A percentile compares a stretch with the other conserved stretches of the same genome.
Evolutionary conservation across 2,113 vertebrate species (phyloP).

Genomic region (Mugil cephalus): DNA sequence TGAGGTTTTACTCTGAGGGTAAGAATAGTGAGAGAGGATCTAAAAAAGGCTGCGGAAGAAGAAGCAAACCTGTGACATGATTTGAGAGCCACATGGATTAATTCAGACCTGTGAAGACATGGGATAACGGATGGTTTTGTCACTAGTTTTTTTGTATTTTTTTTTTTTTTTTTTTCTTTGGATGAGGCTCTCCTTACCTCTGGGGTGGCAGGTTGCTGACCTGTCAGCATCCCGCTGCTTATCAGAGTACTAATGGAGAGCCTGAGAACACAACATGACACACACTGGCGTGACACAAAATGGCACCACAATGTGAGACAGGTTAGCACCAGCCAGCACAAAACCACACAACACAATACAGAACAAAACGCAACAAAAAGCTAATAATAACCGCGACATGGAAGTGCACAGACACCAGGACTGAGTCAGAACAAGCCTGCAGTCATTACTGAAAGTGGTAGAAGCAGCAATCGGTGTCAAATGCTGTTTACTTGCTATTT

Average conservation of each 20-base stretch:
- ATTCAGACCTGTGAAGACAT: slow-evolving; percentile 20
- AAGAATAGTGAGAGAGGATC: not conserved
- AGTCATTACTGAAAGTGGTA: slow-evolving; percentile 62
- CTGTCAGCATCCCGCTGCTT: slow-evolving; percentile 55
- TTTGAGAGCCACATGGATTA: not conserved
- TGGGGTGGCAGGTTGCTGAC: slow-evolving; percentile 62
- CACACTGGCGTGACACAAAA: not conserved
- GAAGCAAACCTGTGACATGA: not conserved
- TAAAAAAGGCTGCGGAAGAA: not conserved
- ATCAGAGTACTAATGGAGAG: slow-evolving; percentile 14
- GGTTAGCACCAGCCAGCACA: slow-evolving; percentile 3
- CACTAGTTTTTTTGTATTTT: slow-evolving; percentile 39
- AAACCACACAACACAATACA: not conserved
- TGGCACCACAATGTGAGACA: not conserved
- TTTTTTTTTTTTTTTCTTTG: slow-evolving; percentile 50
- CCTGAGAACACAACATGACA: not conserved
- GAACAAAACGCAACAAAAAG: slow-evolving; percentile 7
- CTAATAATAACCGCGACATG: not conserved
- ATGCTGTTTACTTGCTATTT: slow-evolving; percentile 67
- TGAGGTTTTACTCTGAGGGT: slow-evolving; percentile 14
- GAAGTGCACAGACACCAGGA: not conserved
- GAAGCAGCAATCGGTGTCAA: slow-evolving; percentile 65
- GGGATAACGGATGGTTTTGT: slow-evolving; percentile 27
- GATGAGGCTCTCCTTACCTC: slow-evolving; percentile 29
- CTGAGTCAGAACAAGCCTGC: slow-evolving; percentile 29